Evolutionary conservation across 1,140 invertebrate species (phyloP).

Genomic region (Probaryconus sp.): DNA sequence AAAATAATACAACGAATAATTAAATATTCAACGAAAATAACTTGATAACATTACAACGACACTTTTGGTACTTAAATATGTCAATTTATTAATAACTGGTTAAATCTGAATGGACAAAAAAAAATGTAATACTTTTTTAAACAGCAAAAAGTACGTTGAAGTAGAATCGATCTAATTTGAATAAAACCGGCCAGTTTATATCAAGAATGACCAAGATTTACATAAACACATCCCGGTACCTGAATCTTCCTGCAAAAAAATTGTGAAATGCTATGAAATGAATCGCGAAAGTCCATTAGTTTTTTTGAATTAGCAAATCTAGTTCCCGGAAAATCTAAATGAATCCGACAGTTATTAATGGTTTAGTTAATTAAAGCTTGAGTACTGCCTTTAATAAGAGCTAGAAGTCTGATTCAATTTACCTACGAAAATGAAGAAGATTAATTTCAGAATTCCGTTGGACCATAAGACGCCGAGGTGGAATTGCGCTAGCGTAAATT

Average conservation of each 20-base stretch:
- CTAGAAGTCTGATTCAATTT: slow-evolving; percentile 53
- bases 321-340: slow-evolving; percentile 40
- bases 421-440: slow-evolving; percentile 54
- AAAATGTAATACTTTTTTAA: no score
- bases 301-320: slow-evolving; percentile 34
- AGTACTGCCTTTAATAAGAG: slow-evolving; percentile 50
- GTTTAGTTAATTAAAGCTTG: slow-evolving; percentile 54
- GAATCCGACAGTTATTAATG: slow-evolving; percentile 56
- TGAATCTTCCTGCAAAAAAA: slow-evolving; percentile 35
- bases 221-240: slow-evolving; percentile 30
- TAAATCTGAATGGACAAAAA: no score
- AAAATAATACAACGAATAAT: no score
- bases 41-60: no score
- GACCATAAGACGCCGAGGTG: slow-evolving; percentile 21
- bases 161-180: slow-evolving; percentile 47
- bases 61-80: no score
- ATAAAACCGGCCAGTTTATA: slow-evolving; percentile 36
- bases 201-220: slow-evolving; percentile 33
- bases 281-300: slow-evolving; percentile 27
- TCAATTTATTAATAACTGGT: no score
- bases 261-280: slow-evolving; percentile 6
- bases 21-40: no score
- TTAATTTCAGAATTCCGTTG: slow-evolving; percentile 40
- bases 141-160: no score
- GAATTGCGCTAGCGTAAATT: slow-evolving; percentile 28